phyloP scores from a whole-genome alignment of 2,113 vertebrate species.

The Bufo bufo region DNA sequence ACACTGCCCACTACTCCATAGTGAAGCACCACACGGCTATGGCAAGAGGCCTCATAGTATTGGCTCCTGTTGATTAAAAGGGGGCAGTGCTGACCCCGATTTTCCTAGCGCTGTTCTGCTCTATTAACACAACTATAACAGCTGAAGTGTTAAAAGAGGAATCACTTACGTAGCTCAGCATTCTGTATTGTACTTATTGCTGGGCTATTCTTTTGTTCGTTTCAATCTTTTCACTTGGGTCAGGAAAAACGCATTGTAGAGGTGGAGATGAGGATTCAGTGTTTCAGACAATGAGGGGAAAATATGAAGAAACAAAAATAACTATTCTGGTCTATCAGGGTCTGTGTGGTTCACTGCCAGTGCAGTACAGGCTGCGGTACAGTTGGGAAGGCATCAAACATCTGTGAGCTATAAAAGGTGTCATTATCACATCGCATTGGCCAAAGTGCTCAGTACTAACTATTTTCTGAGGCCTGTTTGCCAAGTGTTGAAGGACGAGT shows the following conservation, averaged over 20 bases:
- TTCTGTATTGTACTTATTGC: neutral
- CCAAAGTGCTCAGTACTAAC: constrained; percentile 40
- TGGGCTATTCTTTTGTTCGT: neutral
- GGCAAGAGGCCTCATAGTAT: no score
- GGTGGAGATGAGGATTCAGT: neutral
- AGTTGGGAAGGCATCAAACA: constrained; percentile 35
- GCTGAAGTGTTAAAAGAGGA: no score
- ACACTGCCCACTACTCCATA: no score
- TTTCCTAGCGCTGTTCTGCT: no score
- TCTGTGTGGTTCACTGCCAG: neutral
- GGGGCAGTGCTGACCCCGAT: no score
- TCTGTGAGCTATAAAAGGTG: constrained; percentile 53
- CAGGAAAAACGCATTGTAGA: neutral
- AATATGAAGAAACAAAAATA: constrained; percentile 16
- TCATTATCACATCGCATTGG: constrained; percentile 46
- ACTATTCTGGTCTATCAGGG: neutral
- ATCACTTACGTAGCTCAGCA: neutral
- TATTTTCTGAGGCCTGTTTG: constrained; percentile 26
- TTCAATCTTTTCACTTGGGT: neutral
- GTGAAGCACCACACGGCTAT: no score
- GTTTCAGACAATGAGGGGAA: neutral
- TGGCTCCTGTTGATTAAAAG: no score
- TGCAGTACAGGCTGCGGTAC: neutral
- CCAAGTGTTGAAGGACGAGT: constrained; percentile 33
- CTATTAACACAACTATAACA: no score